Percentiles rank a stretch among this genome's conserved stretches.
Conservation (phyloP, 2,888 invertebrate species). For the Metallyticus violacea region DNA sequence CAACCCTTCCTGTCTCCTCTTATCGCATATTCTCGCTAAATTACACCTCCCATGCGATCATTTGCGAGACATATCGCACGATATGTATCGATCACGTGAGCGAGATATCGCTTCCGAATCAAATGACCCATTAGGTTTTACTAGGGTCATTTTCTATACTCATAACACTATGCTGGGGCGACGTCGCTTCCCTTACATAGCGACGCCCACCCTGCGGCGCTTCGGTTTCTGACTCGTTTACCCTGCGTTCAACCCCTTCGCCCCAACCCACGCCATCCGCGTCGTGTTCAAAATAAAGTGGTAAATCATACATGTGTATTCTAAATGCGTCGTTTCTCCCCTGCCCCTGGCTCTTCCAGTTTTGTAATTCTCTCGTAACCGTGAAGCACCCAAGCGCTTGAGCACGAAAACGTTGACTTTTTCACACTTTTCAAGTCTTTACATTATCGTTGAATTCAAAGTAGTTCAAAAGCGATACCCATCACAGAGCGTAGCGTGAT, state of each 20-base stretch:
- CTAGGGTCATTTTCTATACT: slow-evolving; percentile 42
- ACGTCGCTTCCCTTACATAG: not conserved
- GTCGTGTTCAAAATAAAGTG: not conserved
- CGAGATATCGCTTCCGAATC: slow-evolving; percentile 41
- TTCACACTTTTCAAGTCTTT: not conserved
- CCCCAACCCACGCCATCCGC: not conserved
- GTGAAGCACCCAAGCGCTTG: not conserved
- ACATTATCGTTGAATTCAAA: not conserved
- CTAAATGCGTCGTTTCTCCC: not conserved
- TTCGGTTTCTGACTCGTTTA: not conserved
- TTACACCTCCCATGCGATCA: slow-evolving; percentile 19
- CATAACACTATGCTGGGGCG: slow-evolving; percentile 14
- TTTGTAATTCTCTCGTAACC: not conserved
- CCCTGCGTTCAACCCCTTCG: not conserved
- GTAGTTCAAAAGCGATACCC: not conserved
- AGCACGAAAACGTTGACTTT: not conserved
- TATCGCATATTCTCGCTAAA: slow-evolving; percentile 26
- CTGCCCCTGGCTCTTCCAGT: not conserved
- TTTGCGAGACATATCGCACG: slow-evolving; percentile 23
- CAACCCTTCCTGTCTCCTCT: slow-evolving; percentile 22
- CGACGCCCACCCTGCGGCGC: not conserved
- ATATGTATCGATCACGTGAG: slow-evolving; percentile 29
- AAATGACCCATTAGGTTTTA: slow-evolving; percentile 49
- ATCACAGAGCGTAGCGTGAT: not conserved
- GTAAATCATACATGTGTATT: slow-evolving; percentile 14